Evolutionary conservation across 1,140 invertebrate species (phyloP).

Genomic region (roundworm (Caenorhabditis elegans)): WBcel235 BX284604.4:2746001-2746500

Average conservation of each 20-base stretch:
- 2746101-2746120: background rate
- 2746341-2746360: background rate
- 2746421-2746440: background rate
- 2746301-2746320: background rate
- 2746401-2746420: background rate
- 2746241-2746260: background rate
- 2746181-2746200: background rate
- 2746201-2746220: background rate
- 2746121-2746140: background rate
- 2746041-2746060: background rate
- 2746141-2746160: background rate
- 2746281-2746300: too few species aligned
- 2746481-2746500: too few species aligned
- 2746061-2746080: background rate
- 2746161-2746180: background rate
- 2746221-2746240: background rate
- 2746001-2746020: background rate
- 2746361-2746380: background rate
- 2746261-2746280: background rate
- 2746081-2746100: too few species aligned
- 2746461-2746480: too few species aligned
- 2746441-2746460: background rate
- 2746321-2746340: background rate
- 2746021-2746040: background rate
- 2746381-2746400: constrained; percentile 11